Evolutionary conservation across 2,888 invertebrate genomes (phyloP).

Genomic region (Selenia dentaria): DNA sequence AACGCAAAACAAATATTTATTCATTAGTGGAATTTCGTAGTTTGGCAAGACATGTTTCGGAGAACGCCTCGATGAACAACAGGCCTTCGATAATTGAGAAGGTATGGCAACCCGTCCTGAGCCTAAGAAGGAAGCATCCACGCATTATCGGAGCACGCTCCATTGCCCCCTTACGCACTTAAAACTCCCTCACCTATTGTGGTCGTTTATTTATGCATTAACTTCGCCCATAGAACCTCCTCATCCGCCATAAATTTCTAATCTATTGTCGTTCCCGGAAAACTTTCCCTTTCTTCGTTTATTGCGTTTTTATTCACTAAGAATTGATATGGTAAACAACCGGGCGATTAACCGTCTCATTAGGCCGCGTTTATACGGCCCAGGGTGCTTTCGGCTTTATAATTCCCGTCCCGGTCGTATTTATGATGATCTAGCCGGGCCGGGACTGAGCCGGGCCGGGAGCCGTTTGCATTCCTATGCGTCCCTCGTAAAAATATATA

Average conservation of each 20-base stretch:
- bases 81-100: background rate
- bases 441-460: background rate
- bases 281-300: constrained; percentile 44
- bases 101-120: background rate
- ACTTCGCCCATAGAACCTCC: constrained; percentile 75
- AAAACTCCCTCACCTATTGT: constrained; percentile 58
- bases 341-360: constrained; percentile 58
- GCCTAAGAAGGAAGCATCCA: background rate
- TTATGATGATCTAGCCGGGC: constrained; percentile 38
- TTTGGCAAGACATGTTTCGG: no score
- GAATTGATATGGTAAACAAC: constrained; percentile 64
- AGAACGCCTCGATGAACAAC: no score
- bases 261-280: constrained; percentile 50
- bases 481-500: constrained; percentile 48
- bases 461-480: constrained; percentile 46
- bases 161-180: constrained; percentile 18
- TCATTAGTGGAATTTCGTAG: no score
- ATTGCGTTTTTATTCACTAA: constrained; percentile 50
- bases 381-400: constrained; percentile 35
- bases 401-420: constrained; percentile 37
- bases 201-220: constrained; percentile 80
- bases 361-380: constrained; percentile 42
- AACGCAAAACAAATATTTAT: no score
- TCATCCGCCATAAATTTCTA: constrained; percentile 52
- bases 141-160: constrained; percentile 16